A percentile compares a stretch with the other conserved stretches of the same genome.
These are phyloP conservation scores for Isaurus tuberculatus DNA, from an alignment of 92 coral and sea anemone species.

Conservation along the genomic window DNA sequence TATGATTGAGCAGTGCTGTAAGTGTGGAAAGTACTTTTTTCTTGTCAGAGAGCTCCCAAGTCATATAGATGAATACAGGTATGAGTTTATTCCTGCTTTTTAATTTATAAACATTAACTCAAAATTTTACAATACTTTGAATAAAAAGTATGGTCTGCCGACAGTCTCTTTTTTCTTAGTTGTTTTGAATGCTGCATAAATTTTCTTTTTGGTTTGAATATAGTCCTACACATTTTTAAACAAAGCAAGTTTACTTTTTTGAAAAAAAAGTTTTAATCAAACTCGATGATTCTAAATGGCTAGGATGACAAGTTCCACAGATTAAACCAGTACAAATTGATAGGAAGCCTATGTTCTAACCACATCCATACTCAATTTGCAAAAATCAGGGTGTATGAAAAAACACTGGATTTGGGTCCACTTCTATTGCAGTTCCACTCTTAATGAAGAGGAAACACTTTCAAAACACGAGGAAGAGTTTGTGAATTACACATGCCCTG, in stretches of 20 bases:
- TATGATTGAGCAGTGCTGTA: constrained; percentile 50
- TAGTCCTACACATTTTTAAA: too few species aligned
- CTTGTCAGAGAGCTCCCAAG: constrained; percentile 47
- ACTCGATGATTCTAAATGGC: too few species aligned
- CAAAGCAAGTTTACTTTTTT: too few species aligned
- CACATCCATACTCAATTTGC: too few species aligned
- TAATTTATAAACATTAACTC: background rate
- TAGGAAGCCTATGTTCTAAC: too few species aligned
- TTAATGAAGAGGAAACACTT: background rate
- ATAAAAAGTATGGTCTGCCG: background rate
- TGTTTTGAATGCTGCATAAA: too few species aligned
- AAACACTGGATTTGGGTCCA: background rate
- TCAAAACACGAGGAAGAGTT: background rate
- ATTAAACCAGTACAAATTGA: too few species aligned
- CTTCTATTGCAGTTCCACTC: background rate
- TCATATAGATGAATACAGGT: constrained; percentile 56
- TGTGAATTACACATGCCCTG: background rate
- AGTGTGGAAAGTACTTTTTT: constrained; percentile 42
- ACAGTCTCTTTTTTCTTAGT: too few species aligned
- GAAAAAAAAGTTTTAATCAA: too few species aligned
- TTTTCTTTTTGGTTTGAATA: too few species aligned
- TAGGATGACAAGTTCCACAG: too few species aligned
- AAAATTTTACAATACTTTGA: background rate
- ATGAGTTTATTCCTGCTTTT: background rate
- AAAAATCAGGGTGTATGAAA: background rate